Conservation (phyloP, 2,113 vertebrate species). For the Gobius niger region DNA sequence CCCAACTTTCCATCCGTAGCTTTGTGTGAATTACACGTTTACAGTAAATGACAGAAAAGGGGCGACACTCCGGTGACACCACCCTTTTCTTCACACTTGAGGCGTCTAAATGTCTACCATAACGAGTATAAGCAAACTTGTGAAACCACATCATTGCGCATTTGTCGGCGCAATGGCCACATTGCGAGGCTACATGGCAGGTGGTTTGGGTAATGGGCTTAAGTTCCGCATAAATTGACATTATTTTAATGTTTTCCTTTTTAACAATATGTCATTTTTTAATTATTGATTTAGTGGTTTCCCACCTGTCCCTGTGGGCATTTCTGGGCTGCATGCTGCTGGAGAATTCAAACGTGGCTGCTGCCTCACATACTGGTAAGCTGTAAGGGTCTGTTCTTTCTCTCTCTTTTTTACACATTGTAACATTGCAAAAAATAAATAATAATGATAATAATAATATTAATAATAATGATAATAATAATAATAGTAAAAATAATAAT, state of each 20-base stretch:
- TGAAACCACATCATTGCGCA: neutral
- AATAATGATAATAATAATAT: too few relatives aligned
- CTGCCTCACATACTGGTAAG: slow-evolving; percentile 47
- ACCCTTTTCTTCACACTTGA: neutral
- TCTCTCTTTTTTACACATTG: too few relatives aligned
- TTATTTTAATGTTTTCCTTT: neutral
- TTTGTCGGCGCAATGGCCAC: neutral
- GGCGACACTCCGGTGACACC: neutral
- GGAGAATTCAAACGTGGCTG: slow-evolving; percentile 12
- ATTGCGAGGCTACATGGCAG: too few relatives aligned
- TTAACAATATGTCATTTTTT: neutral
- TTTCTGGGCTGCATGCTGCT: slow-evolving; percentile 45
- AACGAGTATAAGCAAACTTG: neutral
- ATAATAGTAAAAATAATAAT: too few relatives aligned
- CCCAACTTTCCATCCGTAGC: neutral
- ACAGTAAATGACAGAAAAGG: neutral
- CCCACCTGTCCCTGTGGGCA: slow-evolving; percentile 24
- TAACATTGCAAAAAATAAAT: too few relatives aligned
- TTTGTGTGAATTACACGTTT: neutral
- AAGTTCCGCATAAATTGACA: neutral
- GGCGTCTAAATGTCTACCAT: neutral
- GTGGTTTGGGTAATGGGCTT: neutral
- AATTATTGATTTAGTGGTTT: slow-evolving; percentile 24
- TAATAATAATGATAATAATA: too few relatives aligned
- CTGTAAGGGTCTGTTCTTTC: too few relatives aligned